phyloP scores from a whole-genome alignment of 1,140 invertebrate species.

The Drosophila prosaltans region DNA sequence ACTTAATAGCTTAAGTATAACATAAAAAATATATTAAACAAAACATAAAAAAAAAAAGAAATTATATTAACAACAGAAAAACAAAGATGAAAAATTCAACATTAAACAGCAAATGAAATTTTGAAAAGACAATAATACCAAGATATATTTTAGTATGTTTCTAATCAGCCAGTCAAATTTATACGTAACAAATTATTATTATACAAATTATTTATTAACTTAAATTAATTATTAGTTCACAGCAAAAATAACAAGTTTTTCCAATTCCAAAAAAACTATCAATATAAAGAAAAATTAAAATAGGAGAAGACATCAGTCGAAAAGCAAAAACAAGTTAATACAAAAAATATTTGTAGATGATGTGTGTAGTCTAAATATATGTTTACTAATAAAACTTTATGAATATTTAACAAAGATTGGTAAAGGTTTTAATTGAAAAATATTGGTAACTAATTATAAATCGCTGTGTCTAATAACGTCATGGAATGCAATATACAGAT shows the following conservation, averaged over 20 bases:
- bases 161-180: conserved; percentile 51
- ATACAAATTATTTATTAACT: conserved; percentile 28
- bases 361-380: conserved; percentile 64
- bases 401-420: conserved; percentile 48
- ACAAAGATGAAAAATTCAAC: neutral
- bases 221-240: conserved; percentile 30
- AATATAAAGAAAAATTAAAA: conserved; percentile 3
- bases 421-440: neutral
- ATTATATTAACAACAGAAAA: conserved; percentile 54
- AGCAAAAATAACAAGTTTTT: conserved; percentile 23
- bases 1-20: conserved; percentile 80
- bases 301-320: conserved; percentile 2
- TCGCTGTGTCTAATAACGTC: too few relatives aligned
- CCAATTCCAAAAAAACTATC: conserved; percentile 40
- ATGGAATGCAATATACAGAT: too few relatives aligned
- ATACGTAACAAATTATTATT: conserved; percentile 43
- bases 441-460: too few relatives aligned
- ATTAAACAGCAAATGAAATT: conserved; percentile 32
- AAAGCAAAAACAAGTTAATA: conserved; percentile 3
- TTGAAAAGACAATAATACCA: conserved; percentile 43
- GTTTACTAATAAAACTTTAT: conserved; percentile 71
- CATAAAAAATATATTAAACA: conserved; percentile 35
- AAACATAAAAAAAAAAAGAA: conserved; percentile 41
- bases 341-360: conserved; percentile 61
- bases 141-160: conserved; percentile 28